These are phyloP conservation scores for Umimayanthus chanpuru DNA, from an alignment of 92 coral and sea anemone species.

Conservation along the genomic window DNA sequence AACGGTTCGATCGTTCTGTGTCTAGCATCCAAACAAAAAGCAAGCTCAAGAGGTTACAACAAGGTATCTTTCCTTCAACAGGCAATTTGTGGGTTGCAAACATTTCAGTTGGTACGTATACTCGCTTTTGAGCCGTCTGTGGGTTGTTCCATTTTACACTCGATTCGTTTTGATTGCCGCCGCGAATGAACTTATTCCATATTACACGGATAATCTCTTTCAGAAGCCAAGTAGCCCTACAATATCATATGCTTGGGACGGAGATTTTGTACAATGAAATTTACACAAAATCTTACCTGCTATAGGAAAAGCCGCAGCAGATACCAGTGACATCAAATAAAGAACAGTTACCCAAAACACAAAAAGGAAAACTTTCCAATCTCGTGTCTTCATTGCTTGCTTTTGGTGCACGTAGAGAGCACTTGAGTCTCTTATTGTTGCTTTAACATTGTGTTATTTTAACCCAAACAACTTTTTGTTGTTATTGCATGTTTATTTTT, in stretches of 20 bases:
- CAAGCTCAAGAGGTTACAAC: too few relatives aligned
- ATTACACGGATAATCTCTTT: background rate
- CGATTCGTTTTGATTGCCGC: background rate
- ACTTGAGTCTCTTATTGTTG: background rate
- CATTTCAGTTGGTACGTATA: background rate
- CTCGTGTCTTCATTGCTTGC: background rate
- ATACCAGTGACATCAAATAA: background rate
- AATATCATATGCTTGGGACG: background rate
- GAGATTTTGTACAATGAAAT: background rate
- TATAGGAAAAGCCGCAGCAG: background rate
- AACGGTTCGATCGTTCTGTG: too few relatives aligned
- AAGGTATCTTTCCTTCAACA: background rate
- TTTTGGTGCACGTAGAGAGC: background rate
- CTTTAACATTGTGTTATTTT: background rate
- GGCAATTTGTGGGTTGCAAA: background rate
- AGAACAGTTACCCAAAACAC: background rate
- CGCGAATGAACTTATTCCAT: background rate
- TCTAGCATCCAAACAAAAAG: too few relatives aligned
- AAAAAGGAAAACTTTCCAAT: background rate
- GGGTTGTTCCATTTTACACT: background rate
- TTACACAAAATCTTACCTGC: background rate
- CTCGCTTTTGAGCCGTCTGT: background rate
- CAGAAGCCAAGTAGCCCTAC: background rate
- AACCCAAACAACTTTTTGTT: background rate
- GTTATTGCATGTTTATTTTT: slow-evolving; percentile 24